Percentiles rank a stretch among this genome's conserved stretches.
These are phyloP conservation scores for Promerops cafer DNA, from an alignment of 2,113 vertebrate species.

Conservation along the genomic window DNA sequence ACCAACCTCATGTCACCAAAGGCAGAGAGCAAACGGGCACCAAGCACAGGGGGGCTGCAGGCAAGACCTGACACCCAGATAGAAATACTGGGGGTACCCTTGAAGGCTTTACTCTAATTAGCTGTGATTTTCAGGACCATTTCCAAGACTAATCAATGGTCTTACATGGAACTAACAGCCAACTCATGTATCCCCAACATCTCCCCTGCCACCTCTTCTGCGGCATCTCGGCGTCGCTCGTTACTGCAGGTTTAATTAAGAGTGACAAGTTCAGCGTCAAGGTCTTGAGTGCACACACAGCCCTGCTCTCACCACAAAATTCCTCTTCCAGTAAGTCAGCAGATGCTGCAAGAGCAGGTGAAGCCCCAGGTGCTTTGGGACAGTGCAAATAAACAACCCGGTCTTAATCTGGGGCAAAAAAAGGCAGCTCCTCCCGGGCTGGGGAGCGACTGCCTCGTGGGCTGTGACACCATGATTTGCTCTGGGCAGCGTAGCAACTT, in stretches of 20 bases:
- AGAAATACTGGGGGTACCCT: neutral
- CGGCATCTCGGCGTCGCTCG: accelerated
- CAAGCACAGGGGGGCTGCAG: accelerated
- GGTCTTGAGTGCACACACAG: neutral
- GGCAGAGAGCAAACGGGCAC: neutral
- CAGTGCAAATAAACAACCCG: accelerated
- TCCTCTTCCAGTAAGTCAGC: neutral
- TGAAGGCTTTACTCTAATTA: neutral
- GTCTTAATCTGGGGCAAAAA: neutral
- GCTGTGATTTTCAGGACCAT: neutral
- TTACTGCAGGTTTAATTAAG: neutral
- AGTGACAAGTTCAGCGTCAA: neutral
- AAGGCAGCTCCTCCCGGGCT: neutral
- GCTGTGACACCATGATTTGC: neutral
- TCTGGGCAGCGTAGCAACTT: neutral
- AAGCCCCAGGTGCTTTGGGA: neutral
- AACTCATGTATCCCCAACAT: neutral
- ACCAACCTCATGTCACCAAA: neutral
- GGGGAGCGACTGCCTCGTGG: accelerated
- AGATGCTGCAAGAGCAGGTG: neutral
- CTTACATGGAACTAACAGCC: neutral
- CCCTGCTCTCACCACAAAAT: neutral
- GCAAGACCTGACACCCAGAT: accelerated
- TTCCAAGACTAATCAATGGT: neutral
- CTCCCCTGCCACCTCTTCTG: neutral